Evolutionary conservation across 2,888 invertebrate species (phyloP).

Genomic region (Drosophila merina): DNA sequence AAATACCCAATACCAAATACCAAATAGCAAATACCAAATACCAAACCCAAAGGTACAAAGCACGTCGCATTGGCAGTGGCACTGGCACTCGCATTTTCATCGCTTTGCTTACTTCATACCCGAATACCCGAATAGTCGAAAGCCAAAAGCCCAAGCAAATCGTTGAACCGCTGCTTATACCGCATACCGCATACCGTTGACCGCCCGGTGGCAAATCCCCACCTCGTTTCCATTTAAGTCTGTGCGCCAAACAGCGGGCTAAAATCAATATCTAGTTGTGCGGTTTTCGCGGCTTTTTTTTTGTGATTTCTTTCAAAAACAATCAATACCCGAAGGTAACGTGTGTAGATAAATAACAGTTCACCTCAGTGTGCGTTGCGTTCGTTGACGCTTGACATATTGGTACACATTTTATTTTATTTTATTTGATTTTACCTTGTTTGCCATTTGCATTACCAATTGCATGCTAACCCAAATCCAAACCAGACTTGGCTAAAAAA

Average conservation of each 20-base stretch:
- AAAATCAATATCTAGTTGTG: constrained; percentile 77
- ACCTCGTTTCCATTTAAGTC: constrained; percentile 16
- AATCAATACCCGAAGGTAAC: constrained; percentile 78
- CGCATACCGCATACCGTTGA: too few species aligned
- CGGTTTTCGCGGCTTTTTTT: constrained; percentile 73
- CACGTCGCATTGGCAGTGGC: not conserved
- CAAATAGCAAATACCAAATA: too few species aligned
- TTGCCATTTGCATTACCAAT: constrained; percentile 13
- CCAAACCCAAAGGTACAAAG: not conserved
- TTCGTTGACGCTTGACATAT: constrained; percentile 76
- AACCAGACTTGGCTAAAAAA: not conserved
- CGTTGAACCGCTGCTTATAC: constrained; percentile 18
- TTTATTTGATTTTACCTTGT: constrained; percentile 45
- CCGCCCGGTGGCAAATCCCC: constrained; percentile 19
- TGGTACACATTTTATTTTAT: constrained; percentile 74
- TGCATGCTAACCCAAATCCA: constrained; percentile 36
- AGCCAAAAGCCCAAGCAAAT: constrained; percentile 17
- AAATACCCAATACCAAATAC: too few species aligned
- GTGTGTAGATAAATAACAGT: constrained; percentile 65
- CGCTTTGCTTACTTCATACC: constrained; percentile 12
- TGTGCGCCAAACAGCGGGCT: constrained; percentile 55
- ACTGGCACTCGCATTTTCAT: constrained; percentile 3
- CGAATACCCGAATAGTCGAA: constrained; percentile 11
- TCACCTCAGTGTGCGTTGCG: constrained; percentile 73
- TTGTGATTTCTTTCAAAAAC: constrained; percentile 77